Evolutionary conservation across 1,140 invertebrate species (phyloP), one percentile per base, ranked within the genome.

Genomic region (Nasonia giraulti): DNA sequence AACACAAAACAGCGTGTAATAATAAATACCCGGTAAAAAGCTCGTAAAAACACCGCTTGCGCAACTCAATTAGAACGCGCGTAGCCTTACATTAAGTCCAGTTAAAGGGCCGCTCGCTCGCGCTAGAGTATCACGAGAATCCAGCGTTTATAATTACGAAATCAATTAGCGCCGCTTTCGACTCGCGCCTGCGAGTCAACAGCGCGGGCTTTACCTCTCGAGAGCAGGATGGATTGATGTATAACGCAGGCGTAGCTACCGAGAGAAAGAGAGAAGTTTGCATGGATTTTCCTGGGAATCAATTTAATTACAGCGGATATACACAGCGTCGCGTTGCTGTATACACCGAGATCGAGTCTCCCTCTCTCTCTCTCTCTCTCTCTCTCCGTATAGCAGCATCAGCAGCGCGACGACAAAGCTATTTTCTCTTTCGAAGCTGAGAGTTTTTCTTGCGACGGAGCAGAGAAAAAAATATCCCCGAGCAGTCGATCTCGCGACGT

Each of bases 91-190:
- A 71, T 31, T 23, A 33, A 2, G 33, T 6, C 8, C 10, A 23
- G 69, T 23, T 12, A 11, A 27, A 71, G 69, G 27, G 23, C n/a
- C n/a, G n/a, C n/a, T n/a, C n/a, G n/a, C n/a, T n/a, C n/a, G n/a
- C n/a, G n/a, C n/a, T n/a, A n/a, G n/a, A n/a, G n/a, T n/a, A n/a
- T n/a, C n/a, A n/a, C n/a, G n/a, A 80, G 7, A 40, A 14, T 10
- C 11, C 20, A 69, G 3, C n/a, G 14, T 74, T 11, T 27, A 76
- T 23, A 47, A 76, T 76, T 76, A 76, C 37, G 74, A 47, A 76
- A 76, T 76, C 40, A 76, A 76, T 76, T 76, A 76, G 44, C n/a
- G 14, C 12, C 40, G 44, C 20, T 76, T 76, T 76, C n/a, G n/a
- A n/a, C n/a, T n/a, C n/a, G n/a, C n/a, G n/a, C n/a, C n/a, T n/a